These are phyloP conservation scores for Parnassius orleans DNA, from an alignment of 2,888 invertebrate species.

Conservation along the genomic window DNA sequence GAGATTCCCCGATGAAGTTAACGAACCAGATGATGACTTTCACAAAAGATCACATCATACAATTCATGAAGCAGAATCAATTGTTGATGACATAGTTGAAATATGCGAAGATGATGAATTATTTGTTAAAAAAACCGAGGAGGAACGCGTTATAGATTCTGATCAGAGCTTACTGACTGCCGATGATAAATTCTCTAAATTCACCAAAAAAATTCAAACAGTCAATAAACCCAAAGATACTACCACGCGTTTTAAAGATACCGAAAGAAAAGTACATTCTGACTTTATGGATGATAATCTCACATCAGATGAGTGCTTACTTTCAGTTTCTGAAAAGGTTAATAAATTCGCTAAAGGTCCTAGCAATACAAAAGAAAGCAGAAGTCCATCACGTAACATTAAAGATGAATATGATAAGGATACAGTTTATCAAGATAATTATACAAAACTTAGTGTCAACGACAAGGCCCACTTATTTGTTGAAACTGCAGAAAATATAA, in stretches of 20 bases:
- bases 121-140: constrained; percentile 58
- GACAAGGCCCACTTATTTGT: constrained; percentile 84
- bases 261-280: constrained; percentile 66
- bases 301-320: constrained; percentile 82
- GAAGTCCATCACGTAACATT: constrained; percentile 64
- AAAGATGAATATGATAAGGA: constrained; percentile 75
- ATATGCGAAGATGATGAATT: constrained; percentile 77
- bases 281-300: constrained; percentile 75
- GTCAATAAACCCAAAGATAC: constrained; percentile 52
- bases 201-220: constrained; percentile 64
- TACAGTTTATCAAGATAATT: constrained; percentile 74
- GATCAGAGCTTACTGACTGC: constrained; percentile 79
- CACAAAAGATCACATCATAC: constrained; percentile 60
- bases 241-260: constrained; percentile 52
- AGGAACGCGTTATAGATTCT: constrained; percentile 57
- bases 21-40: constrained; percentile 86
- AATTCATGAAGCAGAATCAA: constrained; percentile 82
- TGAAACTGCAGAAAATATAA: constrained; percentile 81
- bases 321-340: constrained; percentile 86
- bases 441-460: constrained; percentile 81
- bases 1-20: constrained; percentile 87
- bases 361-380: constrained; percentile 56
- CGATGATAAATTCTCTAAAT: constrained; percentile 79
- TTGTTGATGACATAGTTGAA: constrained; percentile 79
- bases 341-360: constrained; percentile 82